These are phyloP conservation scores for Drosophila teissieri DNA, from an alignment of 1,140 invertebrate species.

Conservation along the genomic window DNA sequence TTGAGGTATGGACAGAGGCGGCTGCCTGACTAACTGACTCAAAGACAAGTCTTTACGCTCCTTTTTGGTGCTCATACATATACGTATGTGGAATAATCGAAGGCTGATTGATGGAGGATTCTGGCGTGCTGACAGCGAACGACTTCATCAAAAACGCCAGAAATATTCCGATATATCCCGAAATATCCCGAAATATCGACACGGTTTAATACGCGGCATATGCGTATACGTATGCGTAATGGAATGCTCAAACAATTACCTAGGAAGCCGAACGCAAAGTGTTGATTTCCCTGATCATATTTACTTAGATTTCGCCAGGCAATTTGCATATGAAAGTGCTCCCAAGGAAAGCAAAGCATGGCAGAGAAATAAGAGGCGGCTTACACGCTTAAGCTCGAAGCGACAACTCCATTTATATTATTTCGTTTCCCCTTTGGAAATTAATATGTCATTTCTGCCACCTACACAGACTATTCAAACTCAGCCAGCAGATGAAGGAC, in stretches of 20 bases:
- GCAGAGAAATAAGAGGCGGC: slow-evolving; percentile 14
- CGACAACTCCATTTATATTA: slow-evolving; percentile 81
- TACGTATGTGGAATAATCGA: slow-evolving; percentile 19
- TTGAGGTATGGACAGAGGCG: slow-evolving; percentile 68
- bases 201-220: slow-evolving; percentile 44
- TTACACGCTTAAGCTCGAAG: slow-evolving; percentile 58
- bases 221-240: slow-evolving; percentile 59
- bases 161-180: slow-evolving; percentile 38
- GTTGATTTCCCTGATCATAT: slow-evolving; percentile 78
- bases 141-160: slow-evolving; percentile 63
- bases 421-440: slow-evolving; percentile 82
- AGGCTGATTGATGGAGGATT: slow-evolving; percentile 69
- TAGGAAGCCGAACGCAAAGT: slow-evolving; percentile 37
- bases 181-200: slow-evolving; percentile 38
- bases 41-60: slow-evolving; percentile 16
- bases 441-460: slow-evolving; percentile 82
- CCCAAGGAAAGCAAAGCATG: slow-evolving; percentile 14
- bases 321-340: slow-evolving; percentile 71
- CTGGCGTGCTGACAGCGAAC: slow-evolving; percentile 55
- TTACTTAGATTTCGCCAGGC: slow-evolving; percentile 64
- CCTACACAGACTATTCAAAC: slow-evolving; percentile 25
- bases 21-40: slow-evolving; percentile 44
- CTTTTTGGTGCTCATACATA: slow-evolving; percentile 3
- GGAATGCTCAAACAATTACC: slow-evolving; percentile 52
- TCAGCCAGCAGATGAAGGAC: slow-evolving; percentile 16